Evolutionary conservation across 2,797 vertebrate genomes (phyloP), one percentile per base, ranked within the genome.

Genomic region (Xerus rutilus): DNA sequence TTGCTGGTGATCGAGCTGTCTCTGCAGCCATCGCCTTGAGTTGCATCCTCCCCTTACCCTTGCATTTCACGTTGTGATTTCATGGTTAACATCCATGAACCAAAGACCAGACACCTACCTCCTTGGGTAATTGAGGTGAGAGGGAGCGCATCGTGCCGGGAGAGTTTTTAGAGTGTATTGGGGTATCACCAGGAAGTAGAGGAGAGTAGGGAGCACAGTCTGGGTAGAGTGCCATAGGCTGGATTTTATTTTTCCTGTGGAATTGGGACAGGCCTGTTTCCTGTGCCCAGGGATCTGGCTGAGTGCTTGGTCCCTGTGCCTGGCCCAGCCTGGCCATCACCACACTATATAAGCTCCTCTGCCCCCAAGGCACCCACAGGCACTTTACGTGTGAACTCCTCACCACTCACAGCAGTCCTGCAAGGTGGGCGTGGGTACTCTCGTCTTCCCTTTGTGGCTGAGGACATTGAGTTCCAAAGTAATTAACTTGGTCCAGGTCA

Each of bases 81-180:
- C 95, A 82, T 86, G 90, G 95, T 93, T 94, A 91, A 74, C 23
- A 21, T 96, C 96, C 93, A 3, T 65, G 88, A 97, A 90, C 94
- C 97, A 89, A 47, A 97, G 70, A 95, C 95, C 89, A 94, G 91
- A 92, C 86, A 96, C 62, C 94, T 92, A 76, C 96, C 95, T 98
- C 91, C 70, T 83, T 89, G 93, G 97, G 88, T 96, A 96, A 76
- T 96, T 49, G 96, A 95, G 81, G 94, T 6, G 28, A 95, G 94
- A 96, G 74, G 94, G 97, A 94, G 96, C 92, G 49, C 77, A 72
- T 96, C 93, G 78, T 47, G 79, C 49, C 49, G 87, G 86, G 59
- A 39, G 49, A 78, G 83, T 78, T 97, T 96, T 95, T 95, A 96
- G 95, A 85, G 47, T 64, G n/a, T 32, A 3, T 67, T 78, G 81